These are phyloP conservation scores for Hylaeus anthracinus DNA, from an alignment of 1,140 invertebrate genomes.

Conservation along the genomic window DNA sequence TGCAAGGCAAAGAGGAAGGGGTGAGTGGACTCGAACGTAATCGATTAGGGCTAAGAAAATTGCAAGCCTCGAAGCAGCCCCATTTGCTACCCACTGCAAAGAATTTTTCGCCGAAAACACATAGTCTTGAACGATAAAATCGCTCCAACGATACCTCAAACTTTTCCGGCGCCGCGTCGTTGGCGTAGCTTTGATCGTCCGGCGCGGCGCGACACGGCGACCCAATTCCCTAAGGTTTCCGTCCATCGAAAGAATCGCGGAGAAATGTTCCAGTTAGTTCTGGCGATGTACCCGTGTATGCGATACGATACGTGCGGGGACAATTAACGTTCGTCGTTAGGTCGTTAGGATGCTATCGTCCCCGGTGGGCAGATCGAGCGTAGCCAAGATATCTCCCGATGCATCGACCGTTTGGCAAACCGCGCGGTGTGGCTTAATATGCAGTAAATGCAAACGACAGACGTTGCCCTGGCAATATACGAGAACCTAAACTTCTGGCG, in stretches of 20 bases:
- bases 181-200: too few species aligned
- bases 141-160: too few species aligned
- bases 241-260: too few species aligned
- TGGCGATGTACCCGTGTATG: too few species aligned
- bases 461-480: conserved; percentile 33
- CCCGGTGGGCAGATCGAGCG: conserved; percentile 10
- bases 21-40: conserved; percentile 82
- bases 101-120: too few species aligned
- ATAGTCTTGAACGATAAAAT: too few species aligned
- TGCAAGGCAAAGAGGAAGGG: conserved; percentile 96
- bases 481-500: conserved; percentile 3
- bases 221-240: too few species aligned
- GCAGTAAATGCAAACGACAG: conserved; percentile 47
- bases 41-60: conserved; percentile 46
- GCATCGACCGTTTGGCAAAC: conserved; percentile 41
- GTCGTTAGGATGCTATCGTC: not conserved
- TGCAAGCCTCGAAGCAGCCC: not conserved
- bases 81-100: not conserved
- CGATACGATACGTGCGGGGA: not conserved
- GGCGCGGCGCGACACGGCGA: too few species aligned
- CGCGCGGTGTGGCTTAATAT: conserved; percentile 29
- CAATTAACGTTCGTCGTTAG: not conserved
- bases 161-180: too few species aligned
- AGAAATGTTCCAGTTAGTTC: too few species aligned
- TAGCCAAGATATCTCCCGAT: conserved; percentile 26